Conservation (phyloP, 2,797 vertebrate genomes). For the Propithecus perrieri region DNA sequence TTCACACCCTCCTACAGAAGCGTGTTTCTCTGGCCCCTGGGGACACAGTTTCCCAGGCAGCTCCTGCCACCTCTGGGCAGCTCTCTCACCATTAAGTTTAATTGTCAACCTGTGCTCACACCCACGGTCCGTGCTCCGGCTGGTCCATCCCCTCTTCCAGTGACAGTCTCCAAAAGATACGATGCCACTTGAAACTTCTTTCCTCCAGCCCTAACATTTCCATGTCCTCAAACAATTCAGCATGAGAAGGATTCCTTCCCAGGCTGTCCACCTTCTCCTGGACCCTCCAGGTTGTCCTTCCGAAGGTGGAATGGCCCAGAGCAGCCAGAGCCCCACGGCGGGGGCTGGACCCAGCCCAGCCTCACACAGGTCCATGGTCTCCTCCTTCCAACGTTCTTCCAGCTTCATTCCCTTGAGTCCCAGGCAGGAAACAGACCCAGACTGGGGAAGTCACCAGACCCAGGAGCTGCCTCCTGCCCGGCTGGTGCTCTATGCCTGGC, state of each 20-base stretch:
- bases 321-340: background rate
- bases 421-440: background rate
- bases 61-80: background rate
- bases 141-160: background rate
- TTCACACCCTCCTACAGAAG: accelerated
- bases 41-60: background rate
- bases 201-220: background rate
- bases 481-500: background rate
- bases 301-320: background rate
- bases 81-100: background rate
- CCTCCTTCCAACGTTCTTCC: background rate
- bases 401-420: background rate
- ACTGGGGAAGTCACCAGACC: background rate
- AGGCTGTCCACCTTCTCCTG: background rate
- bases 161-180: background rate
- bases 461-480: background rate
- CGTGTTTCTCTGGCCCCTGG: background rate
- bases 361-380: background rate
- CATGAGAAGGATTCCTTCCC: background rate
- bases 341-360: background rate
- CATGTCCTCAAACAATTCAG: background rate
- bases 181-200: background rate
- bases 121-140: background rate
- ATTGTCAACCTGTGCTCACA: background rate
- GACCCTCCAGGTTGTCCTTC: background rate